Conservation (phyloP, 2,797 vertebrate species). For the Semotilus atromaculatus region DNA sequence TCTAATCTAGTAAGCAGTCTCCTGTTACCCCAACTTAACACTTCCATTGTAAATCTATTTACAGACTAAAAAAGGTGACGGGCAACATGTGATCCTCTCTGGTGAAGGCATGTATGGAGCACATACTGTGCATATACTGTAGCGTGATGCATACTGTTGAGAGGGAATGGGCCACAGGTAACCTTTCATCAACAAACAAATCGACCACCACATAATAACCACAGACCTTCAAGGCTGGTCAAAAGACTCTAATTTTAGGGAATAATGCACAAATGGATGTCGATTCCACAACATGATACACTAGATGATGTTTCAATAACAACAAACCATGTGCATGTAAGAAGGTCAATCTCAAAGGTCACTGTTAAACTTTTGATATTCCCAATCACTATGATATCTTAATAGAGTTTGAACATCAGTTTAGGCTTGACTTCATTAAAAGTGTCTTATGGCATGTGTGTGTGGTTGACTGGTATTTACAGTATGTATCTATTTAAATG, state of each 20-base stretch:
- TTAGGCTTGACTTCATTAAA: neutral
- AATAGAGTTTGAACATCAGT: neutral
- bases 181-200: constrained; percentile 18
- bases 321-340: neutral
- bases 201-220: no score
- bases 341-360: neutral
- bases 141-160: neutral
- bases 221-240: neutral
- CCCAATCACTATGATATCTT: neutral
- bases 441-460: neutral
- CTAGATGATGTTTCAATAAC: neutral
- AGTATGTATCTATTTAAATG: neutral
- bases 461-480: neutral
- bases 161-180: neutral
- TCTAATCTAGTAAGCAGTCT: neutral
- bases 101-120: neutral
- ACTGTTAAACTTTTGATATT: neutral
- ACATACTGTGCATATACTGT: neutral
- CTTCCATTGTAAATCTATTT: constrained; percentile 6
- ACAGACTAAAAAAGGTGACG: neutral
- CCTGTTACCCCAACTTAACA: neutral
- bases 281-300: neutral
- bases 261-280: neutral
- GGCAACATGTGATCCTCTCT: neutral
- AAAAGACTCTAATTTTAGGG: neutral